phyloP scores from a whole-genome alignment of 2,888 invertebrate species.

The Pseudanteris insignis region DNA sequence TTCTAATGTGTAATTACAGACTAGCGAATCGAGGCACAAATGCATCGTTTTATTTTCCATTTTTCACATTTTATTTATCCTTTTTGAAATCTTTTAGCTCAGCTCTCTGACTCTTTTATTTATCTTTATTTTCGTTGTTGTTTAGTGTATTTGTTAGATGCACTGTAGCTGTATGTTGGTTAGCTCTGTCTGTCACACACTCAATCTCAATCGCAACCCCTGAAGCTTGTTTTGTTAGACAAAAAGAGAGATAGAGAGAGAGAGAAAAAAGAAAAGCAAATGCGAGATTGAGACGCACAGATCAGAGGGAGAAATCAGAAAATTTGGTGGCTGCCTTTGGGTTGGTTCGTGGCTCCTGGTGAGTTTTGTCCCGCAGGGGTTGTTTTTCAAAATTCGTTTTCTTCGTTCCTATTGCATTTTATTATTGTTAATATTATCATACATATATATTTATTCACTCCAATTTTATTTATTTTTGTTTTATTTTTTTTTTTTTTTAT shows the following conservation, averaged over 20 bases:
- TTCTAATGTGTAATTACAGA: not conserved
- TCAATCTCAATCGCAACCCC: slow-evolving; percentile 63
- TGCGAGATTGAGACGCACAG: slow-evolving; percentile 62
- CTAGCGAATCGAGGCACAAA: slow-evolving; percentile 21
- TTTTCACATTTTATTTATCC: slow-evolving; percentile 47
- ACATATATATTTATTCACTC: no score
- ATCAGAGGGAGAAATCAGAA: slow-evolving; percentile 62
- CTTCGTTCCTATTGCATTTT: slow-evolving; percentile 41
- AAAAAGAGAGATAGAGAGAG: slow-evolving; percentile 56
- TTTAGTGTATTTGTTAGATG: slow-evolving; percentile 67
- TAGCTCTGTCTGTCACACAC: slow-evolving; percentile 66
- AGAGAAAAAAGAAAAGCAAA: slow-evolving; percentile 53
- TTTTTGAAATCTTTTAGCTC: slow-evolving; percentile 49
- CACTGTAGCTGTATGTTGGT: slow-evolving; percentile 67
- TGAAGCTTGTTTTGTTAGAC: slow-evolving; percentile 65
- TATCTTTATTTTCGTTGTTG: slow-evolving; percentile 66
- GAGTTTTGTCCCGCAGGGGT: slow-evolving; percentile 64
- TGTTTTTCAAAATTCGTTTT: slow-evolving; percentile 56
- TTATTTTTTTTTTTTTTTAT: slow-evolving; percentile 18
- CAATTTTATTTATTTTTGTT: slow-evolving; percentile 23
- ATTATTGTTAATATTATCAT: no score
- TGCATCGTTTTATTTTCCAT: slow-evolving; percentile 11
- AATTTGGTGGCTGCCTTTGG: slow-evolving; percentile 65
- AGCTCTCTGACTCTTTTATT: slow-evolving; percentile 57
- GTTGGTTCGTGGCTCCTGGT: slow-evolving; percentile 65